Evolutionary conservation across 2,113 vertebrate species (phyloP), one percentile per base, ranked within the genome.

Genomic region (Phrynosoma platyrhinos): DNA sequence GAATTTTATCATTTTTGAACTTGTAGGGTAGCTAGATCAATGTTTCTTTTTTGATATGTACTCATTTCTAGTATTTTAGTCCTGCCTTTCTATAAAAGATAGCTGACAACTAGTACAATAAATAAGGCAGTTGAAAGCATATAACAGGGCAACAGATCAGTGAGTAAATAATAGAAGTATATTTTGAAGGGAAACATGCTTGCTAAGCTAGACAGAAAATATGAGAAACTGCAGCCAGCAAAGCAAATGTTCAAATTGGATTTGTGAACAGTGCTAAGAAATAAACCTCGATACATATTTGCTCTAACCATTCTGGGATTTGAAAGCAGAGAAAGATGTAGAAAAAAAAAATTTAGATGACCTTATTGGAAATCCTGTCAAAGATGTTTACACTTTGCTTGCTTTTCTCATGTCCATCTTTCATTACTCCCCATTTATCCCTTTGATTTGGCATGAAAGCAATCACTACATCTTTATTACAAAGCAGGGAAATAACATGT

Each of bases 381-480:
- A 81, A 74, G 27, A 87, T 76, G 20, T 23, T 82, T 87, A 82
- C 27, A 81, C 42, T 64, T 82, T 66, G 30, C 47, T 7, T 32
- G 27, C 62, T 76, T 76, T 53, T 23, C 27, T 76, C 58, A 36
- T 32, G 20, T 75, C 16, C 32, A 68, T 77, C 74, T 69, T 68
- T 88, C 62, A 68, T 62, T 32, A 40, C 93, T 95, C 93, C 84
- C 91, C 89, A 92, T 91, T 95, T 88, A 96, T 93, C 90, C 88
- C 91, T 94, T 82, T 81, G 86, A 88, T 79, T 91, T 21, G 32
- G 83, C 47, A 93, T 93, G 47, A 62, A 87, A 90, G 92, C 92
- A 87, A 91, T 96, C 93, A 94, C 88, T 92, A 52, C 83, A 86
- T 95, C 94, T 93, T 95, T 95, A 92, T 92, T 94, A 90, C 80